Evolutionary conservation across 2,113 vertebrate species (phyloP).

Genomic region (Camelus bactrianus): DNA sequence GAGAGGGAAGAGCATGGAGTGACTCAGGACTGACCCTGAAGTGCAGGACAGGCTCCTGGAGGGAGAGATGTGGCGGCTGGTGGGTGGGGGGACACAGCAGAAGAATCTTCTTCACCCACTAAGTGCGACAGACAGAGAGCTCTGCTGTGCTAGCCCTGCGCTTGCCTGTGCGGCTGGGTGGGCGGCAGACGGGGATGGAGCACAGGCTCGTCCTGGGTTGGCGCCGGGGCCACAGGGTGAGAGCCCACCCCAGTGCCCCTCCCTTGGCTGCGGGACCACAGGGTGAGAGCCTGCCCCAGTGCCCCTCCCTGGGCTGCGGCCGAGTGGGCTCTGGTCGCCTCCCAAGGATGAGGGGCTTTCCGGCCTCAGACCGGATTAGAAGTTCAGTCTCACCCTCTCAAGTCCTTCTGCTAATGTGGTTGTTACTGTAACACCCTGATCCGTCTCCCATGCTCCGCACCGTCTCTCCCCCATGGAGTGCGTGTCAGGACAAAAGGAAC

Average conservation of each 20-base stretch:
- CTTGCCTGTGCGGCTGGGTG: background rate
- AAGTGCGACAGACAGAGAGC: background rate
- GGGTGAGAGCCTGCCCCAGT: background rate
- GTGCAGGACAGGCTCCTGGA: background rate
- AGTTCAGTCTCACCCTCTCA: background rate
- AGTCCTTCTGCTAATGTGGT: background rate
- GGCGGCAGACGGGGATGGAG: background rate
- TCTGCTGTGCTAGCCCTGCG: background rate
- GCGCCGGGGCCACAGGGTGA: background rate
- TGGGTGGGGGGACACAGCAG: background rate
- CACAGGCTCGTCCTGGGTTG: background rate
- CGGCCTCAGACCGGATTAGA: background rate
- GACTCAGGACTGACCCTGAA: background rate
- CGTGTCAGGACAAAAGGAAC: background rate
- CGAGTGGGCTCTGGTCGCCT: background rate
- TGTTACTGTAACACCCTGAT: background rate
- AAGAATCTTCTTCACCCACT: background rate
- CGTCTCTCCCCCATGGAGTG: background rate
- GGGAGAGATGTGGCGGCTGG: background rate
- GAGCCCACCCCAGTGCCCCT: background rate
- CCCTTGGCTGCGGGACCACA: too few relatives aligned
- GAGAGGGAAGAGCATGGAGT: background rate
- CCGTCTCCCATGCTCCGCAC: background rate
- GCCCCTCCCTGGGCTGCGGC: background rate
- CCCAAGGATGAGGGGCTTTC: background rate